These are phyloP conservation scores for Pogonocichla stellata DNA, from an alignment of 2,113 vertebrate species.

Conservation along the genomic window DNA sequence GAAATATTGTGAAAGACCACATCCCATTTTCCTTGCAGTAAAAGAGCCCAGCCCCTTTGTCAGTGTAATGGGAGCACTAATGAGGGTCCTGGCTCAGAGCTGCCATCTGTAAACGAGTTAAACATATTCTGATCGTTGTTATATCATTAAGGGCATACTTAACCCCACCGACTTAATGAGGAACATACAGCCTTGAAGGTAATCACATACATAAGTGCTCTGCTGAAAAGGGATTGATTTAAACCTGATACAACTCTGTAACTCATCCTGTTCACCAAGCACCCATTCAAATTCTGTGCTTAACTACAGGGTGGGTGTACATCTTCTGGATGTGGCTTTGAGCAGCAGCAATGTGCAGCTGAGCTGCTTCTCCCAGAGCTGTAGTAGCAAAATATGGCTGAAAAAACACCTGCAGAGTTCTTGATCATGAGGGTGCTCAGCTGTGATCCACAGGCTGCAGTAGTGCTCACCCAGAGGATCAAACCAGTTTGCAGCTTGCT, in stretches of 20 bases:
- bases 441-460: neutral
- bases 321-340: neutral
- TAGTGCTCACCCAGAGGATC: neutral
- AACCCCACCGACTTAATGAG: slow-evolving; percentile 12
- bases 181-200: slow-evolving; percentile 24
- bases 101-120: slow-evolving; percentile 4
- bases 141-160: slow-evolving; percentile 3
- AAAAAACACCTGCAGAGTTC: neutral
- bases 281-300: neutral
- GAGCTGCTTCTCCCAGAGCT: neutral
- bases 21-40: neutral
- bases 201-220: slow-evolving; percentile 15
- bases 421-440: neutral
- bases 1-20: neutral
- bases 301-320: neutral
- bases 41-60: neutral
- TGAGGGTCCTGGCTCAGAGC: neutral
- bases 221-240: slow-evolving; percentile 46
- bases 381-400: neutral
- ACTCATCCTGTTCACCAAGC: neutral
- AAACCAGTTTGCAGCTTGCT: neutral
- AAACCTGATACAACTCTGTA: neutral
- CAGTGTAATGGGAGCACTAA: neutral
- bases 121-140: neutral
- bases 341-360: neutral